Conservation (phyloP, 1,140 invertebrate genomes). For the Protaetia brevitarsis region DNA sequence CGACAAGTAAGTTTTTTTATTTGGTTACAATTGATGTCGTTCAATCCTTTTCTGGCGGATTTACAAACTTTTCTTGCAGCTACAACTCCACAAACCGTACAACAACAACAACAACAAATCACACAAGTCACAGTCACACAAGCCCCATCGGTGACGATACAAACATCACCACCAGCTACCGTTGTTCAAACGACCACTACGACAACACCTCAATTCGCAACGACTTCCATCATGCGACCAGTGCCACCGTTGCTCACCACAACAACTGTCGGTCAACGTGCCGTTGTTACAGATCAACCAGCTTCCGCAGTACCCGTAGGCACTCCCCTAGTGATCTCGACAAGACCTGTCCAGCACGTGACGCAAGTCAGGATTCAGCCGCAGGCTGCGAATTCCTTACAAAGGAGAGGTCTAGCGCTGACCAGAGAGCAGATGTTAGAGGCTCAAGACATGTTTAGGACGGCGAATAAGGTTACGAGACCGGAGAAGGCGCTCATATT, state of each 20-base stretch:
- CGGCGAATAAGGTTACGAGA: slow-evolving; percentile 90
- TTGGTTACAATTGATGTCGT: not conserved
- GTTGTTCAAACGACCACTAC: slow-evolving; percentile 15
- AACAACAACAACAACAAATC: slow-evolving; percentile 42
- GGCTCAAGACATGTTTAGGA: slow-evolving; percentile 96
- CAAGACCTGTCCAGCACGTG: slow-evolving; percentile 48
- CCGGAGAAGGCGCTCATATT: slow-evolving; percentile 96
- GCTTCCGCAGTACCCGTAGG: slow-evolving; percentile 32
- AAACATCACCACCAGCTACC: slow-evolving; percentile 47
- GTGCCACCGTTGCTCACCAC: slow-evolving; percentile 44
- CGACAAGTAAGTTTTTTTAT: slow-evolving; percentile 31
- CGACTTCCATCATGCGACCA: slow-evolving; percentile 46
- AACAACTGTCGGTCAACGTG: slow-evolving; percentile 35
- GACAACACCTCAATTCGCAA: slow-evolving; percentile 21
- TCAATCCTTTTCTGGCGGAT: not conserved
- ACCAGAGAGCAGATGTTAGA: slow-evolving; percentile 95
- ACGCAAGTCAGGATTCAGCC: slow-evolving; percentile 58
- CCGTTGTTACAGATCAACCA: slow-evolving; percentile 35
- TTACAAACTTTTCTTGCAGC: slow-evolving; percentile 20
- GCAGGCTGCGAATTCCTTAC: slow-evolving; percentile 54
- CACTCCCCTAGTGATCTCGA: slow-evolving; percentile 40
- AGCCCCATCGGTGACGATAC: slow-evolving; percentile 25
- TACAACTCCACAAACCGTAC: slow-evolving; percentile 28
- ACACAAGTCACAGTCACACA: slow-evolving; percentile 46
- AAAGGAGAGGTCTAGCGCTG: slow-evolving; percentile 71